These are phyloP conservation scores for Craseonycteris thonglongyai DNA, from an alignment of 2,113 vertebrate genomes.

Conservation along the genomic window DNA sequence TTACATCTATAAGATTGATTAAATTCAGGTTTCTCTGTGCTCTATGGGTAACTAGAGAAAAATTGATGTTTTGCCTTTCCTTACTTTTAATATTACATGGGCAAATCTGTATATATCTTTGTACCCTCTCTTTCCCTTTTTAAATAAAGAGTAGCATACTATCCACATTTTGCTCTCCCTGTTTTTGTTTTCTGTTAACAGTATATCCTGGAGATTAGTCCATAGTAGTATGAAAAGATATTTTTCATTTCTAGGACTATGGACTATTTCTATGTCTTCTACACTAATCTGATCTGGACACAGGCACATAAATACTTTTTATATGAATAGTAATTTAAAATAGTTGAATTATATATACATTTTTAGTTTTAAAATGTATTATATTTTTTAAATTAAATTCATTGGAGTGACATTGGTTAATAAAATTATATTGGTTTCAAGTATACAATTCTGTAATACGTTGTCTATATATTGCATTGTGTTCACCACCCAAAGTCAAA, in stretches of 20 bases:
- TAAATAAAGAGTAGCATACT: background rate
- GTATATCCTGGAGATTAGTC: background rate
- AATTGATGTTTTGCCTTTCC: background rate
- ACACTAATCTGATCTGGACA: background rate
- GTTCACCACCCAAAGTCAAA: no score
- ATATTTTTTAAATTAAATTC: background rate
- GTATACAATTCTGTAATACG: no score
- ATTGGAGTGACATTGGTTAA: no score
- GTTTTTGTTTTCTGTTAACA: background rate
- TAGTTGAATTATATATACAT: background rate
- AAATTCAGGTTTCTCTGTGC: conserved; percentile 10
- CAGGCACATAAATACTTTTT: background rate
- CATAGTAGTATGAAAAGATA: background rate
- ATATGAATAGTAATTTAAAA: background rate
- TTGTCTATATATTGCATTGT: no score
- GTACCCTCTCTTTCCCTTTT: background rate
- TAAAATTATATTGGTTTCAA: no score
- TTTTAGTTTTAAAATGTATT: conserved; percentile 25
- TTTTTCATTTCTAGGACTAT: background rate
- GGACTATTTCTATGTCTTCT: background rate
- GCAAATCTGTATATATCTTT: background rate
- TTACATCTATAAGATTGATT: background rate
- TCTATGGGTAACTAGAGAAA: conserved; percentile 15
- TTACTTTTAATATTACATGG: background rate
- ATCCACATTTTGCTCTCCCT: background rate